phyloP scores from a whole-genome alignment of 2,888 invertebrate genomes.

The Tetropium fuscum region DNA sequence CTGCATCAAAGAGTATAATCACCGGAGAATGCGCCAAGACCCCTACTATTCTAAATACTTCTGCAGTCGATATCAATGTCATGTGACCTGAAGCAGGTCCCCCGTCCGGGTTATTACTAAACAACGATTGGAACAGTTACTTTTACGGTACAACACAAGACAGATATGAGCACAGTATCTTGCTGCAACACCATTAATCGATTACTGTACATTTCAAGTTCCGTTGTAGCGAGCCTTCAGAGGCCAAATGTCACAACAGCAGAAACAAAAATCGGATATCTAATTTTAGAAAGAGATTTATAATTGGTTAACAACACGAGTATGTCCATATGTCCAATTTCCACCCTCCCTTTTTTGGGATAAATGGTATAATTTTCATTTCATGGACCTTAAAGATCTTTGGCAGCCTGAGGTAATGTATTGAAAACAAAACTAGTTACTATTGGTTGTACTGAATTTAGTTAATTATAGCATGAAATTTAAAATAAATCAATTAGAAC shows the following conservation, averaged over 20 bases:
- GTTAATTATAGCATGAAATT: too few species aligned
- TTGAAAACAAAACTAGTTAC: too few species aligned
- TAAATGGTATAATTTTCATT: too few species aligned
- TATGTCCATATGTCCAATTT: too few species aligned
- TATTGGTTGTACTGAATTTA: too few species aligned
- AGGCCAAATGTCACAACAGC: not conserved
- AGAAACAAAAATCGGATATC: not conserved
- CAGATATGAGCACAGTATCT: slow-evolving; percentile 11
- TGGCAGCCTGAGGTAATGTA: too few species aligned
- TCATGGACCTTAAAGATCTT: too few species aligned
- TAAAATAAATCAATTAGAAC: too few species aligned
- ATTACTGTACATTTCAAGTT: slow-evolving; percentile 20
- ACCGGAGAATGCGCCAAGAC: not conserved
- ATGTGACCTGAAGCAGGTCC: slow-evolving; percentile 8
- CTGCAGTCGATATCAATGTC: slow-evolving; percentile 5
- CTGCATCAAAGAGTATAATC: too few species aligned
- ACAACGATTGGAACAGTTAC: slow-evolving; percentile 24
- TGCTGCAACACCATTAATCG: slow-evolving; percentile 4
- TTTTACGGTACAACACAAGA: slow-evolving; percentile 23
- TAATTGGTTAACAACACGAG: too few species aligned
- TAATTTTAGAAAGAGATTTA: too few species aligned
- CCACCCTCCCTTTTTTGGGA: too few species aligned
- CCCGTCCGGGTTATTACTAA: not conserved
- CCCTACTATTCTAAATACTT: not conserved
- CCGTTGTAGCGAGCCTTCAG: slow-evolving; percentile 14